A percentile compares a stretch with the other conserved stretches of the same genome.
Evolutionary conservation across 2,888 invertebrate species (phyloP).

Genomic region (Drosophila kuntzei): DNA sequence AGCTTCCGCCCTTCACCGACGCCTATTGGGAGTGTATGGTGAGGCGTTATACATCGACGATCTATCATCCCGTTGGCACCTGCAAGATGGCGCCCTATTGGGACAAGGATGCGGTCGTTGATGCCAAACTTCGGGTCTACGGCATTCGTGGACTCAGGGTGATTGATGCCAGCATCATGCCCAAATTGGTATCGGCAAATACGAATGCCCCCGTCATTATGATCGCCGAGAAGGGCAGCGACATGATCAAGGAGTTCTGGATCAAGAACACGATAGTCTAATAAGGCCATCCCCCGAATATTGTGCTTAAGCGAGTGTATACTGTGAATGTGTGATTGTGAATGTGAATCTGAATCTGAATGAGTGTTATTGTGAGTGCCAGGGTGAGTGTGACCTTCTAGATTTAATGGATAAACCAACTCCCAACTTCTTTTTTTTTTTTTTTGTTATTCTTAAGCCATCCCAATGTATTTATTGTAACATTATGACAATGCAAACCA

Average conservation of each 20-base stretch:
- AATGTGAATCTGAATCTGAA: slow-evolving; percentile 6
- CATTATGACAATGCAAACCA: slow-evolving; percentile 18
- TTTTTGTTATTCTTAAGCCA: slow-evolving; percentile 50
- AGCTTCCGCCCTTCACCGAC: slow-evolving; percentile 89
- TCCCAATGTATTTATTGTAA: slow-evolving; percentile 53
- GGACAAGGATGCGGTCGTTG: slow-evolving; percentile 94
- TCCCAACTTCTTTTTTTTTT: slow-evolving; percentile 23
- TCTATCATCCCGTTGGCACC: slow-evolving; percentile 95
- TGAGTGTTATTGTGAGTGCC: slow-evolving; percentile 1
- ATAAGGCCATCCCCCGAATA: slow-evolving; percentile 11
- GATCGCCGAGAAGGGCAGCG: slow-evolving; percentile 95
- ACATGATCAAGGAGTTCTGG: slow-evolving; percentile 95
- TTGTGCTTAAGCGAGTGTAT: background rate
- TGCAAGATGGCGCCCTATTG: slow-evolving; percentile 96
- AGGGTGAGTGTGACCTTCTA: slow-evolving; percentile 13
- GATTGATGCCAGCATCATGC: slow-evolving; percentile 95
- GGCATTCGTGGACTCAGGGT: slow-evolving; percentile 92
- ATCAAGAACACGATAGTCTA: slow-evolving; percentile 87
- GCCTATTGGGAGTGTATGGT: slow-evolving; percentile 95
- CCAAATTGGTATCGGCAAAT: slow-evolving; percentile 93
- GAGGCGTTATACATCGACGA: slow-evolving; percentile 92
- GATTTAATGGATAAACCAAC: slow-evolving; percentile 4
- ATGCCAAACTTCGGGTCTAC: slow-evolving; percentile 91
- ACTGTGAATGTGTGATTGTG: slow-evolving; percentile 21
- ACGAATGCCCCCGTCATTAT: slow-evolving; percentile 95